Conservation (phyloP, 2,113 vertebrate species). For the Entelurus aequoreus region DNA sequence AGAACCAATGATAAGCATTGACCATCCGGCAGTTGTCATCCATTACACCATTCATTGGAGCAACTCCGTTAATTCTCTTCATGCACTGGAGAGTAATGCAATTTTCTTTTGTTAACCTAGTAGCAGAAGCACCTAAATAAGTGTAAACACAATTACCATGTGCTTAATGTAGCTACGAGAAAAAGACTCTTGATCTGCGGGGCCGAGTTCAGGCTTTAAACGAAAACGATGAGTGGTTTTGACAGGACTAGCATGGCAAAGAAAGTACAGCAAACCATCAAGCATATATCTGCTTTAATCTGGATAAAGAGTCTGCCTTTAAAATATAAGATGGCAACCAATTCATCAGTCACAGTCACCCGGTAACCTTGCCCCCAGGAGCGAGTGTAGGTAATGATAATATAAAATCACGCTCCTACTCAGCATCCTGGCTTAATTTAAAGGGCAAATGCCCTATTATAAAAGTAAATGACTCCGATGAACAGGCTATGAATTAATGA, state of each 20-base stretch:
- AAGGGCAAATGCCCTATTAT: slow-evolving; percentile 57
- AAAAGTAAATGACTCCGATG: slow-evolving; percentile 39
- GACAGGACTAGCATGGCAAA: slow-evolving; percentile 40
- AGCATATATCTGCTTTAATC: slow-evolving; percentile 51
- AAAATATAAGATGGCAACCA: slow-evolving; percentile 27
- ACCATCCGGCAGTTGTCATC: slow-evolving; percentile 40
- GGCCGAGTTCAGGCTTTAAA: slow-evolving; percentile 23
- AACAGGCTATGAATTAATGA: slow-evolving; percentile 53
- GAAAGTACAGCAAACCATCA: slow-evolving; percentile 29
- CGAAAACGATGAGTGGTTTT: slow-evolving; percentile 38
- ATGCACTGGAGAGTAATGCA: slow-evolving; percentile 3
- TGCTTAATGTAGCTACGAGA: slow-evolving; percentile 24
- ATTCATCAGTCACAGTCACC: slow-evolving; percentile 45
- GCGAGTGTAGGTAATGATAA: slow-evolving; percentile 26
- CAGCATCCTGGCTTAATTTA: slow-evolving; percentile 39
- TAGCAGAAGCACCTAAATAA: slow-evolving; percentile 25
- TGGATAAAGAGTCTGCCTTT: slow-evolving; percentile 35
- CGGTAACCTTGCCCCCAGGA: slow-evolving; percentile 33
- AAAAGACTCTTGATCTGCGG: slow-evolving; percentile 24
- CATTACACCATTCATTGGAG: slow-evolving; percentile 31
- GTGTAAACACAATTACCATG: slow-evolving; percentile 12
- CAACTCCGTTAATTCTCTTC: slow-evolving; percentile 23
- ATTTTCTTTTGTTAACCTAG: slow-evolving; percentile 10
- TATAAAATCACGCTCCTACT: slow-evolving; percentile 36
- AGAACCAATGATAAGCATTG: slow-evolving; percentile 28